phyloP scores from a whole-genome alignment of 2,888 invertebrate genomes.

The Macaria liturata region DNA sequence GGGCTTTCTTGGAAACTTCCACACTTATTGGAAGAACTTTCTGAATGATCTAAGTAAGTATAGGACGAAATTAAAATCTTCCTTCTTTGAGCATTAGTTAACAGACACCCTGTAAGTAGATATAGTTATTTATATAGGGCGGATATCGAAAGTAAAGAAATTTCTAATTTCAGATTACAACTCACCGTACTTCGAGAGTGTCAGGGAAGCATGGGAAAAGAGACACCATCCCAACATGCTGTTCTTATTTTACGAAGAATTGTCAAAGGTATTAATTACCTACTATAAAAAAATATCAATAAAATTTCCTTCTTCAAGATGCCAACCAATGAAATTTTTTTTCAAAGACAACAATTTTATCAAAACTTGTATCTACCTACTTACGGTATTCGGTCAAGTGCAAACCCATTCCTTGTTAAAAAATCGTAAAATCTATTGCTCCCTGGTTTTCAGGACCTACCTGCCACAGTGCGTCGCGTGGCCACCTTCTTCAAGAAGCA shows the following conservation, averaged over 20 bases:
- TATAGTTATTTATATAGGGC: neutral
- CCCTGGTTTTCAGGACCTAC: conserved; percentile 35
- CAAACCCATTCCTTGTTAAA: no score
- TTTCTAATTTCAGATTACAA: no score
- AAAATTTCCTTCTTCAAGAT: no score
- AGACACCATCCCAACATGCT: conserved; percentile 85
- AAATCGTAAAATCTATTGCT: no score
- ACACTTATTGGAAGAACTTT: conserved; percentile 85
- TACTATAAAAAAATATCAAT: neutral
- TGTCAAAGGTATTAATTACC: conserved; percentile 51
- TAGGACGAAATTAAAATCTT: neutral
- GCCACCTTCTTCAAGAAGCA: conserved; percentile 81
- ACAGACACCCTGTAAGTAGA: neutral
- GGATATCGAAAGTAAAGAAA: conserved; percentile 37
- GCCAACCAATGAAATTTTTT: no score
- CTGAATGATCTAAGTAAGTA: conserved; percentile 82
- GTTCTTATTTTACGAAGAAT: conserved; percentile 89
- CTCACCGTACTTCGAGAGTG: conserved; percentile 87
- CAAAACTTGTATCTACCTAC: no score
- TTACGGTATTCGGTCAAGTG: no score
- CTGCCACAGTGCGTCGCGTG: conserved; percentile 69
- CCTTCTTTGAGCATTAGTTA: neutral
- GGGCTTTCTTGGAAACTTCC: conserved; percentile 82
- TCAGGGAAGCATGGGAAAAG: conserved; percentile 87
- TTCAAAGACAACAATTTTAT: no score